Base-by-base conservation (phyloP, 2,797 vertebrate species). In the Acridotheres tristis region DNA sequence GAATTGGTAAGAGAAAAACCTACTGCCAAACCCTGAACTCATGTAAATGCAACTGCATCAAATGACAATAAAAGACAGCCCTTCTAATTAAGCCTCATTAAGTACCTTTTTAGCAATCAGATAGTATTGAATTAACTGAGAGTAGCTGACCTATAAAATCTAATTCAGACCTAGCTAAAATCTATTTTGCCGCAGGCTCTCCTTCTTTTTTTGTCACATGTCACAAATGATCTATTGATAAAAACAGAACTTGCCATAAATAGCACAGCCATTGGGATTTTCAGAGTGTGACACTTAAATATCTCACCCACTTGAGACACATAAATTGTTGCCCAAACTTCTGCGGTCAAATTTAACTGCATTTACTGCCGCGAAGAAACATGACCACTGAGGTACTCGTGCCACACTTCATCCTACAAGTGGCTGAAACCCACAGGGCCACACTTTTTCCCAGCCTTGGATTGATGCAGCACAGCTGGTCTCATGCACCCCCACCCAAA, bases 121-220 rank as follows among this genome's bases (percentile, higher is more conserved):
- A 86, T 86, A 63, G 59, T 82, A 92, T 91, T 96, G 85, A 94
- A 92, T 92, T 96, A 96, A 93, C 43, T 62, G 76, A 86, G 73
- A 94, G 92, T 32, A 81, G 66, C 82, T 88, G 88, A 95, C 95
- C 94, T 94, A 92, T 81, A 93, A 94, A 97, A 84, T 73, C 55
- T 57, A 76, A 93, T 88, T 88, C 88, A 91, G 79, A 81, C 43
- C 66, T 81, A 76, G 82, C 59, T 90, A 86, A 85, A 90, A 96
- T 76, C 91, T 53, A 51, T 73, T 88, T 93, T 54, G 85, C 92
- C 1, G 0, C 55, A 71, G 89, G 87, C 76, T 79, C 30, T 51
- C 48, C 53, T 78, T 79, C 71, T 54, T 89, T 95, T 53, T 89
- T 65, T 83, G 89, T 76, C 85, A 61, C 85, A 85, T 22, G 73